Conservation (phyloP, 2,113 vertebrate genomes). For the Anarhynchus alexandrinus region DNA sequence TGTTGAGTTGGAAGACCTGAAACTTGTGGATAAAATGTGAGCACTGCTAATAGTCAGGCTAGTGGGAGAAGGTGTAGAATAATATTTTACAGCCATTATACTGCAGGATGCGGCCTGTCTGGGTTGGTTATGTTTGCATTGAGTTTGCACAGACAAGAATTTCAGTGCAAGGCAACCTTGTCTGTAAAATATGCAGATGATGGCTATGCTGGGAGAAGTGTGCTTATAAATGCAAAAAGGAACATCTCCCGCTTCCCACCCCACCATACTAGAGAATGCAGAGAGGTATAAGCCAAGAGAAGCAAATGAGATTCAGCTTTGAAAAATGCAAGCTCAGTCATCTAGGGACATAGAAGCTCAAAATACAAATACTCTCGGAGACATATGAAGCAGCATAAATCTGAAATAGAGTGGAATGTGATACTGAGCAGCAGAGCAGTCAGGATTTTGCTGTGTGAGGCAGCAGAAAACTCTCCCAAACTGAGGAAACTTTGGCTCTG, state of each 20-base stretch:
- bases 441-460: not conserved
- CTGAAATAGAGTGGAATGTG: constrained; percentile 26
- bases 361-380: constrained; percentile 3
- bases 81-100: not conserved
- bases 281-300: not conserved
- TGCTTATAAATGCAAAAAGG: not conserved
- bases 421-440: not conserved
- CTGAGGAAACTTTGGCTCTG: not conserved
- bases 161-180: not conserved
- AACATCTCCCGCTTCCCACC: not conserved
- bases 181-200: constrained; percentile 22
- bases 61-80: not conserved
- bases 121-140: not conserved
- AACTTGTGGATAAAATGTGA: not conserved
- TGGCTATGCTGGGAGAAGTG: not conserved
- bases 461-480: not conserved
- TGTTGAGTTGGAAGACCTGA: not conserved
- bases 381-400: not conserved
- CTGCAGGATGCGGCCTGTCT: not conserved
- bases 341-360: constrained; percentile 2
- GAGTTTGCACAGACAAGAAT: not conserved
- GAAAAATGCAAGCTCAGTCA: constrained; percentile 23
- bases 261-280: not conserved
- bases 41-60: not conserved
- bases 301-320: constrained; percentile 13